Evolutionary conservation across 2,888 invertebrate species (phyloP), one percentile per base, ranked within the genome.

Genomic region (Gasteruption jaculator): DNA sequence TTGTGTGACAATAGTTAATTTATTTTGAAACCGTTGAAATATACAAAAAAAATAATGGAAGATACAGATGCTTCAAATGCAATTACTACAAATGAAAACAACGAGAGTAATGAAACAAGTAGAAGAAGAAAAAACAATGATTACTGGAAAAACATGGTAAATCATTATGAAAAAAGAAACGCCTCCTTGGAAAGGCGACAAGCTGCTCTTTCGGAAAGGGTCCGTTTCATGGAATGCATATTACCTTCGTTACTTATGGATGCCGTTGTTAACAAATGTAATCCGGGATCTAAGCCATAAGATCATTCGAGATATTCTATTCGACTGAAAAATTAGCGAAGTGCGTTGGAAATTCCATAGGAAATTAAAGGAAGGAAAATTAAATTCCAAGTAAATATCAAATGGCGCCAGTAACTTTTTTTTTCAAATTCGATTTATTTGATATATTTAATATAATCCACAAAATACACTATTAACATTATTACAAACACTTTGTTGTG

Each of bases 221-320:
- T 63, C 5, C 51, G 50, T 27, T 57, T 61, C 24, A 63, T 63
- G 56, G 63, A 63, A 29, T 60, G 56, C 24, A 56, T 60, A 4
- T 44, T 64, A 21, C 61, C 62, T 1, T 57, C 61, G 4, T 45
- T 64, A 16, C 31, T 63, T 5, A 54, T 62, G 53, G 50, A 55
- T 1, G 54, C 52, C 3, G 51, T 51, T 2, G 47, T 54, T 8
- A 50, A 53, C 10, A 49, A 48, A 29, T 36, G 43, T 7, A 50
- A 47, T 14, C 38, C 38, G n/a, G n/a, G n/a, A n/a, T n/a, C n/a
- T n/a, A n/a, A n/a, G n/a, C n/a, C n/a, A n/a, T n/a, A n/a, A n/a
- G n/a, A n/a, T n/a, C 24, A 22, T 21, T 26, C 22, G n/a, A n/a
- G 37, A 29, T 45, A 38, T 44, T 43, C 41, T 45, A 45, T 45